Conservation (phyloP, 2,888 invertebrate species). For the Epinotia ramella region DNA sequence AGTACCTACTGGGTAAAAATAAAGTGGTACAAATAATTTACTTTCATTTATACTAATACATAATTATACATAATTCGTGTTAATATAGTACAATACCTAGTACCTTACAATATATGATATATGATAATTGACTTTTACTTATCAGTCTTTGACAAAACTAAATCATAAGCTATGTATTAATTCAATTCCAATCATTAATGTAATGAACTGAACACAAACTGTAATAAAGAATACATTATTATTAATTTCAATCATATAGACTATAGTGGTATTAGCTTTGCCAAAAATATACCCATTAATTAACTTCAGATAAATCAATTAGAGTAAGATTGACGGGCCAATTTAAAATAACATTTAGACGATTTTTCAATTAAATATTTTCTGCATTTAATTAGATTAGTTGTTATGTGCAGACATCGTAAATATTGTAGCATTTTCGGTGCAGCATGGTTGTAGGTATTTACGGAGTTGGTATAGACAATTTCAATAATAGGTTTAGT, state of each 20-base stretch:
- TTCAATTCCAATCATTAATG: background rate
- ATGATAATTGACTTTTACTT: constrained; percentile 68
- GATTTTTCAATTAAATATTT: too few relatives aligned
- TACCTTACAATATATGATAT: constrained; percentile 27
- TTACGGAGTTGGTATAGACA: too few relatives aligned
- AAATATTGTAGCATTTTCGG: too few relatives aligned
- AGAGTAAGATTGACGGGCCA: too few relatives aligned
- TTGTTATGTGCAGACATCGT: too few relatives aligned
- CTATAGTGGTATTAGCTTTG: background rate
- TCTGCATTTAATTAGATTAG: too few relatives aligned
- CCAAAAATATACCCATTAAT: too few relatives aligned
- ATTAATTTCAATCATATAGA: background rate
- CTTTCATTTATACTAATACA: constrained; percentile 29
- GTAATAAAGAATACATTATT: background rate
- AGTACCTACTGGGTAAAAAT: constrained; percentile 45
- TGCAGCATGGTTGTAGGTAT: too few relatives aligned
- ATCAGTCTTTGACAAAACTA: constrained; percentile 62
- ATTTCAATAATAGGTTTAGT: too few relatives aligned
- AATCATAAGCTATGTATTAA: constrained; percentile 3
- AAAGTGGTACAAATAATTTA: constrained; percentile 39
- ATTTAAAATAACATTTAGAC: too few relatives aligned
- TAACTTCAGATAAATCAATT: too few relatives aligned
- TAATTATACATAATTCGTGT: constrained; percentile 20
- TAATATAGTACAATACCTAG: constrained; percentile 20
- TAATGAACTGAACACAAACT: background rate